phyloP scores from a whole-genome alignment of 2,113 vertebrate species.

The Corydoras maculifer region DNA sequence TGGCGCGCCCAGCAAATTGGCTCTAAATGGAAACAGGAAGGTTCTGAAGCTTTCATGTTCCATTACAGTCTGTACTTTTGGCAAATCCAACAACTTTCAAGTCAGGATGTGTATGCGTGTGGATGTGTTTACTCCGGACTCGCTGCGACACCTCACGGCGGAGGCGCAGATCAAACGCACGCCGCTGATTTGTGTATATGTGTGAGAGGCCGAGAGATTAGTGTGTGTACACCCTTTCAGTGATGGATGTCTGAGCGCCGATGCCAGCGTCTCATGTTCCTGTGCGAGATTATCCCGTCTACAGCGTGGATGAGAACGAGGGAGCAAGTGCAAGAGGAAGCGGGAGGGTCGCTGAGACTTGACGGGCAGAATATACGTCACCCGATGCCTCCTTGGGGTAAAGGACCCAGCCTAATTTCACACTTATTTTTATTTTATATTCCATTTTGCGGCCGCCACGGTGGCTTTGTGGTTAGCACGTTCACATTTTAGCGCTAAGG shows the following conservation, averaged over 20 bases:
- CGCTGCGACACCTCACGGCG: not conserved
- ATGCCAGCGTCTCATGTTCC: not conserved
- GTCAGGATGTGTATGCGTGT: not conserved
- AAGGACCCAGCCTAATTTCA: too few species aligned
- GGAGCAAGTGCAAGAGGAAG: not conserved
- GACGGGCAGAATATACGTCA: too few species aligned
- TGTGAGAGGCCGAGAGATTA: slow-evolving; percentile 13
- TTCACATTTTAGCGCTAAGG: too few species aligned
- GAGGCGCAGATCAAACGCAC: not conserved
- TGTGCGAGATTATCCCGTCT: not conserved
- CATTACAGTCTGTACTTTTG: slow-evolving; percentile 28
- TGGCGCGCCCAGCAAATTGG: slow-evolving; percentile 38
- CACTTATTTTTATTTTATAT: too few species aligned
- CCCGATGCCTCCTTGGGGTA: too few species aligned
- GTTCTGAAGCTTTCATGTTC: slow-evolving; percentile 45
- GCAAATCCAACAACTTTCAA: slow-evolving; percentile 22
- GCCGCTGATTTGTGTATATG: not conserved
- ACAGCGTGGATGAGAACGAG: slow-evolving; percentile 6
- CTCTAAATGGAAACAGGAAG: slow-evolving; percentile 39
- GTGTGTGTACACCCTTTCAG: not conserved
- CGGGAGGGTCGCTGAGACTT: not conserved
- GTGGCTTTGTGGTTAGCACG: too few species aligned
- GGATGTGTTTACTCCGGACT: not conserved
- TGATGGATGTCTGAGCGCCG: not conserved
- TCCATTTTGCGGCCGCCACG: too few species aligned